Conservation (phyloP, 2,888 invertebrate genomes). For the Pomacea canaliculata region DNA sequence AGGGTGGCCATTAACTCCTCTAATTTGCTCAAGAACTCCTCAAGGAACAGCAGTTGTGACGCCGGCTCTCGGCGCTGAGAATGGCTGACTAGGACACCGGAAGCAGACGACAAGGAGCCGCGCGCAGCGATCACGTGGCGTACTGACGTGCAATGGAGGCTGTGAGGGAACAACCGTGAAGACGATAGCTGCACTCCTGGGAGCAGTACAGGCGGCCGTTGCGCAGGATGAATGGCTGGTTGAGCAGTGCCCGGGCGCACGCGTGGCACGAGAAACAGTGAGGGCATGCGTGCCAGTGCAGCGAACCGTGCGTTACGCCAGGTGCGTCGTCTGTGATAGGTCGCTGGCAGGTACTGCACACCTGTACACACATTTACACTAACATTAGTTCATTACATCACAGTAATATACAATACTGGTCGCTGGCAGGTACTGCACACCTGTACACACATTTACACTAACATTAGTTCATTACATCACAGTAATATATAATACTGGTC, state of each 20-base stretch:
- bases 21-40: too few species aligned
- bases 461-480: too few species aligned
- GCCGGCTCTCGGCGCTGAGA: too few species aligned
- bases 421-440: slow-evolving; percentile 56
- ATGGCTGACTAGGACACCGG: too few species aligned
- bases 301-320: slow-evolving; percentile 56
- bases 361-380: slow-evolving; percentile 37
- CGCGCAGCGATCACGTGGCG: slow-evolving; percentile 21
- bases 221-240: slow-evolving; percentile 57
- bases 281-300: slow-evolving; percentile 63
- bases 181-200: slow-evolving; percentile 49
- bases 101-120: too few species aligned
- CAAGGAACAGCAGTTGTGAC: too few species aligned
- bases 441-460: slow-evolving; percentile 34
- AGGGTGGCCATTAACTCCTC: too few species aligned
- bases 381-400: too few species aligned
- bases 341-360: slow-evolving; percentile 55
- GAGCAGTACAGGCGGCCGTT: slow-evolving; percentile 56
- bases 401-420: neutral
- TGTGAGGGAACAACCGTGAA: slow-evolving; percentile 27
- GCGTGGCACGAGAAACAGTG: slow-evolving; percentile 61
- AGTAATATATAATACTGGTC: slow-evolving; percentile 25
- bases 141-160: slow-evolving; percentile 36
- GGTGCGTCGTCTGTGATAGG: slow-evolving; percentile 61
- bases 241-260: slow-evolving; percentile 54